Base-by-base conservation (phyloP, 2,113 vertebrate species). In the Rousettus leschenaultii region DNA sequence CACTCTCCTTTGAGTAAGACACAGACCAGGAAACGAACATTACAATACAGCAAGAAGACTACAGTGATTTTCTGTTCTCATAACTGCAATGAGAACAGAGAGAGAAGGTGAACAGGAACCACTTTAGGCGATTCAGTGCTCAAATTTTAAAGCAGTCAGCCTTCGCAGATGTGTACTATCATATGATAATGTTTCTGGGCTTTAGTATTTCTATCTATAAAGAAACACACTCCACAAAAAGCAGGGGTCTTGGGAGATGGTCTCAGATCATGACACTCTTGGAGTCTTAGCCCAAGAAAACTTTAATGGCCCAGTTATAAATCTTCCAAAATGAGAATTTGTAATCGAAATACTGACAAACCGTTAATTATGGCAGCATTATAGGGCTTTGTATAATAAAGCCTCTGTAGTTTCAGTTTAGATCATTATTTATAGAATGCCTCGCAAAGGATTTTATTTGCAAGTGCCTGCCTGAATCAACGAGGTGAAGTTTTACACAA, bases 321-420 rank as follows among this genome's bases (percentile, higher is more conserved):
- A 98, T 98, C 97, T 97, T 97, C 97, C 93, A 98, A 98, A 98
- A 98, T 96, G 98, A 98, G 97, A 96, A 97, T 98, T 95, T 98
- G 85, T 98, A 98, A 98, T 94, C 98, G 98, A 98, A 98, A 98
- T 85, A 89, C 98, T 96, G 97, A 98, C 97, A 98, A 97, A 97
- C 96, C 97, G 98, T 98, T 98, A 98, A 98, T 98, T 98, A 98
- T 89, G 95, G 97, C 96, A 97, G 96, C 96, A 98, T 97, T 98
- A 95, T 94, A 95, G 97, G 98, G 97, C 95, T 98, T 98, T 96
- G 98, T 98, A 90, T 98, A 98, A 98, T 97, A 98, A 96, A 98
- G 97, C 95, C 98, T 96, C 96, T 93, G 92, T 97, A 98, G 98
- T 98, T 98, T 95, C 98, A 89, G 97, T 97, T 98, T 98, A 98